These are phyloP conservation scores for Odocoileus hemionus DNA, from an alignment of 2,113 vertebrate species.

Conservation along the genomic window DNA sequence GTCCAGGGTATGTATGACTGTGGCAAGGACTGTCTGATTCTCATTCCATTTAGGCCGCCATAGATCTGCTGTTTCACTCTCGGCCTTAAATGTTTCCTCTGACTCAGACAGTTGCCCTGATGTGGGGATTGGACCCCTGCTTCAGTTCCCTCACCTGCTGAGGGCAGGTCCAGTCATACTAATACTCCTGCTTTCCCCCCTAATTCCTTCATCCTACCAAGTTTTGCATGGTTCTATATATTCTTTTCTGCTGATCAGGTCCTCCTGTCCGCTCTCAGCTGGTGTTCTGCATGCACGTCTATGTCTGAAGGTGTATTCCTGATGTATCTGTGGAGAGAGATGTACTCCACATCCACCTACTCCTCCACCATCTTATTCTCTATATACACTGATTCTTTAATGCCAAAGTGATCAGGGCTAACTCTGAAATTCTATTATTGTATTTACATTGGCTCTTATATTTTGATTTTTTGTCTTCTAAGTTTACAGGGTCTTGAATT, in stretches of 20 bases:
- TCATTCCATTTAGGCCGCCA: not conserved
- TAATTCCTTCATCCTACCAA: not conserved
- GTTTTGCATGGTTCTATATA: not conserved
- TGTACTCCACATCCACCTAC: not conserved
- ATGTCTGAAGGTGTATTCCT: not conserved
- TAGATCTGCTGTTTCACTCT: not conserved
- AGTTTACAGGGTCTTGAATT: not conserved
- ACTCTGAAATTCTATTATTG: not conserved
- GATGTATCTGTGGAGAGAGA: not conserved
- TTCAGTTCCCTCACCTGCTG: not conserved
- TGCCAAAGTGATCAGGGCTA: not conserved
- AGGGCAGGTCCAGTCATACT: not conserved
- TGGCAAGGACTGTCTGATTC: not conserved
- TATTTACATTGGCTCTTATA: not conserved
- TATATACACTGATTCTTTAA: not conserved
- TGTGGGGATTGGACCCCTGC: not conserved
- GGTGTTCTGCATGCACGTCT: not conserved
- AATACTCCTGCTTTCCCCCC: not conserved
- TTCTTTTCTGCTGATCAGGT: not conserved
- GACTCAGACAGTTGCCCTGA: not conserved
- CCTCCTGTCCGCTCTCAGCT: not conserved
- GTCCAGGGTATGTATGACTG: not conserved
- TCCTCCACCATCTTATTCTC: not conserved
- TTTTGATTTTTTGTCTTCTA: not conserved
- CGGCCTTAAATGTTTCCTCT: not conserved